phyloP scores from a whole-genome alignment of 2,113 vertebrate genomes.

The Festucalex cinctus region DNA sequence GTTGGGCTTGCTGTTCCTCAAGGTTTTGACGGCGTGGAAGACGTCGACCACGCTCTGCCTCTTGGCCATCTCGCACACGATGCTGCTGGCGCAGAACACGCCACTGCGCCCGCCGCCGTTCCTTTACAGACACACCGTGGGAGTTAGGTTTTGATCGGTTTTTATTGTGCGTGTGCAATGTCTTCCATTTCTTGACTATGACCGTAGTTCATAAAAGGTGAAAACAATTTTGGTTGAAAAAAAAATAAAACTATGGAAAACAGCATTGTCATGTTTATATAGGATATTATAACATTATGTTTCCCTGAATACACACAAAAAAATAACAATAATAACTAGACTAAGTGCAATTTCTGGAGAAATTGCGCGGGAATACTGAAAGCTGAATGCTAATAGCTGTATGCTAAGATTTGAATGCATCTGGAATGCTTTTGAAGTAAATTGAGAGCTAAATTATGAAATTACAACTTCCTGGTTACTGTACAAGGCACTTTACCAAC shows the following conservation, averaged over 20 bases:
- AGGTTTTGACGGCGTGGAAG: constrained; percentile 95
- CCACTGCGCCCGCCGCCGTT: constrained; percentile 94
- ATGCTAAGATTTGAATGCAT: too few relatives aligned
- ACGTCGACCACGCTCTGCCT: constrained; percentile 96
- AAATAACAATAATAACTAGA: too few relatives aligned
- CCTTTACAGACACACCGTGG: constrained; percentile 58
- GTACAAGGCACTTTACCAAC: too few relatives aligned
- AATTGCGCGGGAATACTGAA: too few relatives aligned
- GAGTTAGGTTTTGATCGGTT: neutral
- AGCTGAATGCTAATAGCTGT: too few relatives aligned
- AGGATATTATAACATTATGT: neutral
- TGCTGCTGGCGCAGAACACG: constrained; percentile 94
- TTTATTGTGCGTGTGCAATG: neutral
- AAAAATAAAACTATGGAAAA: too few relatives aligned
- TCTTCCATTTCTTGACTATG: neutral
- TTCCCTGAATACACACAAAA: neutral
- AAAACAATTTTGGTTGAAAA: neutral
- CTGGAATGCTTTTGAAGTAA: too few relatives aligned
- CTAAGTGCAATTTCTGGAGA: too few relatives aligned
- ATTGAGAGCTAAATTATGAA: too few relatives aligned
- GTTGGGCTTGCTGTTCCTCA: constrained; percentile 97
- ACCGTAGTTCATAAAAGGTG: neutral
- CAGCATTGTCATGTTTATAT: neutral
- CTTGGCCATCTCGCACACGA: constrained; percentile 98
- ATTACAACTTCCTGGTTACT: too few relatives aligned